Conservation (phyloP, 2,113 vertebrate species). For the Tringa solitaria region DNA sequence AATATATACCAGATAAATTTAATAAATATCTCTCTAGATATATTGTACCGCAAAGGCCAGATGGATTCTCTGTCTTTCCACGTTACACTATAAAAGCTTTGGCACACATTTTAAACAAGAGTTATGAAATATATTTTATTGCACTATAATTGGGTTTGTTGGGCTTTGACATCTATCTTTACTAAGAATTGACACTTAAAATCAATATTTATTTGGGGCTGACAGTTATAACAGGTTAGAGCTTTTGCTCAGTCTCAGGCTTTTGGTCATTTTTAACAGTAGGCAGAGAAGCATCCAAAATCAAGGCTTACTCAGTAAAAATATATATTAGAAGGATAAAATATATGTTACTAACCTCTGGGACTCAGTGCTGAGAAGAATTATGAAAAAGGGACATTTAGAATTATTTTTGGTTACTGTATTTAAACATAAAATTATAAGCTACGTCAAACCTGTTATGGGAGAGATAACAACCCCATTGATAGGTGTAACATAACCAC, state of each 20-base stretch:
- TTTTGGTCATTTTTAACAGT: background rate
- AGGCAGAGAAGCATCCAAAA: background rate
- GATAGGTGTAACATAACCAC: background rate
- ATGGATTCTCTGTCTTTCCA: background rate
- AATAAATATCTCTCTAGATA: background rate
- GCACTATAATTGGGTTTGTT: background rate
- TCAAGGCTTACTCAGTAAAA: background rate
- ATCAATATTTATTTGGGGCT: background rate
- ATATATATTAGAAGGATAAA: background rate
- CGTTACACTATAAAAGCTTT: background rate
- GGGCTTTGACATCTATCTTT: background rate
- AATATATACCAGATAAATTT: background rate
- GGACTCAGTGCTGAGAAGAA: background rate
- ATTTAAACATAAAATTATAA: background rate
- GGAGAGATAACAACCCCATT: background rate
- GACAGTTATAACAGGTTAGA: background rate
- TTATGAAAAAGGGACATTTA: background rate
- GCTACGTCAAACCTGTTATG: background rate
- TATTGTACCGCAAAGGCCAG: background rate
- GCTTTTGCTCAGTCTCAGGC: background rate
- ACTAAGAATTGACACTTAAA: constrained; percentile 3
- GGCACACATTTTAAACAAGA: background rate
- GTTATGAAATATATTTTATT: constrained; percentile 31
- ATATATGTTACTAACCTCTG: background rate
- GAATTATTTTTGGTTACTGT: background rate